Evolutionary conservation across 2,797 vertebrate species (phyloP), one percentile per base, ranked within the genome.

Genomic region (Cyprinella venusta): DNA sequence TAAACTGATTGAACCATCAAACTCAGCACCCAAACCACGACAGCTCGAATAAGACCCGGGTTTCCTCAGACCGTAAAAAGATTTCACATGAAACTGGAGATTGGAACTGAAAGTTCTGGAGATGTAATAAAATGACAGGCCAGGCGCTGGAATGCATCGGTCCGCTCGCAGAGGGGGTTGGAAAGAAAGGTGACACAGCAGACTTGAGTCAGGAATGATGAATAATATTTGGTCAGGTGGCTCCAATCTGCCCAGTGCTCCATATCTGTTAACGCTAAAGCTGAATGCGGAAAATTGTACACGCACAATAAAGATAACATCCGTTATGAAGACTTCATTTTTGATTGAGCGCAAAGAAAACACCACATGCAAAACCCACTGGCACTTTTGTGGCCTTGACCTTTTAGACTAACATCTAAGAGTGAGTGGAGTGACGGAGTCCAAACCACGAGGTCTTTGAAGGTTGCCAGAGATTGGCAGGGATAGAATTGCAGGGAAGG

Each of bases 191-290:
- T 88, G 83, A 82, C 79, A 79, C 68, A 64, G 79, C 79, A 82
- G 86, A 69, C 63, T 81, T 83, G 38, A 84, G 68, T 76, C 50
- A 84, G 77, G 68, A 87, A 80, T 42, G 54, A 78, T 67, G 52
- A 82, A 88, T 86, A 89, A 89, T 89, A 88, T 89, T 90, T 87
- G 45, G 76, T 85, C 83, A 88, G 86, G 79, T 87, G 86, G 83
- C 70, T 79, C 68, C 80, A 81, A 84, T 82, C 76, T 79, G 56
- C 76, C 65, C 30, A 56, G 18, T 18, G 45, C 77, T 74, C 64
- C 68, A 30, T 54, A 75, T 76, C 80, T 84, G 76, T 82, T n/a
- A 72, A 69, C 9, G 38, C 21, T 54, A 21, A 63, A 38, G 33
- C 21, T 21, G 9, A 30, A 71, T 21, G 15, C 67, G 19, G 10